These are phyloP conservation scores for Octopus sinensis DNA, from an alignment of 1,140 invertebrate genomes.

Conservation along the genomic window DNA sequence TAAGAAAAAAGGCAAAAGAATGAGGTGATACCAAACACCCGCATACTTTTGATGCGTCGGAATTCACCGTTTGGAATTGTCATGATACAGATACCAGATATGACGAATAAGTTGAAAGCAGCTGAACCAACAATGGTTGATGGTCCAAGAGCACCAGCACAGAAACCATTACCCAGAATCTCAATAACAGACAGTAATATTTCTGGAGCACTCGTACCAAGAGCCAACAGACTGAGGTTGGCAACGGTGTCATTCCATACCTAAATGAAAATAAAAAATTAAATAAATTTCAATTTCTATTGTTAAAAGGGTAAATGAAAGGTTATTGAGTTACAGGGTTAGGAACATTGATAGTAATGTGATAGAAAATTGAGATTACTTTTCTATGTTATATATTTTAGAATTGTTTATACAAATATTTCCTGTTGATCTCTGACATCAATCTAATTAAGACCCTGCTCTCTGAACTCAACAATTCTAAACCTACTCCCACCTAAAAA, in stretches of 20 bases:
- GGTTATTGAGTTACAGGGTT: no score
- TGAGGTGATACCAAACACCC: constrained; percentile 64
- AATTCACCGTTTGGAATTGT: constrained; percentile 60
- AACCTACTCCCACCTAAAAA: no score
- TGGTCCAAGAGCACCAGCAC: constrained; percentile 64
- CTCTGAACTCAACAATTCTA: no score
- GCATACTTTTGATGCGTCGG: constrained; percentile 60
- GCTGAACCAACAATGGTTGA: constrained; percentile 70
- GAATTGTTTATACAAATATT: no score
- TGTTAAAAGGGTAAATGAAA: no score
- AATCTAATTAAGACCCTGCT: no score
- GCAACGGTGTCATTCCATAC: constrained; percentile 70
- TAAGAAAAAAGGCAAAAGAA: constrained; percentile 66
- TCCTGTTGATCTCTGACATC: no score
- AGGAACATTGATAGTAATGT: no score
- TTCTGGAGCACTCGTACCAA: constrained; percentile 68
- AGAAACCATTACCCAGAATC: constrained; percentile 62
- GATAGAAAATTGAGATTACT: no score
- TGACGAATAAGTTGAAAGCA: constrained; percentile 67
- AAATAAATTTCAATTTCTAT: no score
- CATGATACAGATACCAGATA: constrained; percentile 65
- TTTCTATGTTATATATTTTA: no score
- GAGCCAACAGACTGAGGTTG: constrained; percentile 70
- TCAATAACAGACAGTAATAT: constrained; percentile 68
- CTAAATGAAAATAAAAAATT: not conserved